Evolutionary conservation across 2,888 invertebrate genomes (phyloP).

Genomic region (Zaprionus lineosus): DNA sequence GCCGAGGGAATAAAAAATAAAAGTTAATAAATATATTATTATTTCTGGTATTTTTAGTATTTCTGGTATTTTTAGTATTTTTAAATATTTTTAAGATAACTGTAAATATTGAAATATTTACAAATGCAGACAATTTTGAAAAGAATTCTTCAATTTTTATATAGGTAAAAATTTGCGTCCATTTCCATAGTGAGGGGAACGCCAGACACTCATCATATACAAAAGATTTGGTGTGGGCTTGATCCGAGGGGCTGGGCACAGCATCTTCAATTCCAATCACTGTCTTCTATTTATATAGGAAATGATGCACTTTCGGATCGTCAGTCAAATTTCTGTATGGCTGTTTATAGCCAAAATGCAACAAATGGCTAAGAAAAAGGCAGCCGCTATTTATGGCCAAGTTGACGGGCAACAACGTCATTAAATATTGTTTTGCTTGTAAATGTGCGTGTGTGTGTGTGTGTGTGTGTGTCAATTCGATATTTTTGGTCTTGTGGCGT

Average conservation of each 20-base stretch:
- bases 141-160: too few relatives aligned
- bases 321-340: constrained; percentile 27
- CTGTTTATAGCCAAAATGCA: constrained; percentile 22
- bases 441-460: background rate
- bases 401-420: constrained; percentile 58
- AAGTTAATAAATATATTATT: too few relatives aligned
- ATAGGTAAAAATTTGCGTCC: too few relatives aligned
- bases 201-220: too few relatives aligned
- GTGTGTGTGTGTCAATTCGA: constrained; percentile 35
- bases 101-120: too few relatives aligned
- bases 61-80: background rate
- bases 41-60: too few relatives aligned
- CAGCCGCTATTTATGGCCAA: constrained; percentile 52
- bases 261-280: constrained; percentile 8
- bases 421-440: constrained; percentile 10
- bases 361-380: constrained; percentile 12
- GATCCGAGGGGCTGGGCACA: constrained; percentile 52
- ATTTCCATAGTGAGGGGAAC: too few relatives aligned
- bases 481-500: constrained; percentile 68
- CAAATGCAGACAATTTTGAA: too few relatives aligned
- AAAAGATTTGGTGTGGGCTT: constrained; percentile 63
- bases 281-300: background rate
- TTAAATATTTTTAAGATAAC: constrained; percentile 26
- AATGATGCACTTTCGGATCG: constrained; percentile 31
- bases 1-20: too few relatives aligned